These are phyloP conservation scores for Cataglyphis cursor DNA, from an alignment of 2,888 invertebrate species.

Conservation along the genomic window DNA sequence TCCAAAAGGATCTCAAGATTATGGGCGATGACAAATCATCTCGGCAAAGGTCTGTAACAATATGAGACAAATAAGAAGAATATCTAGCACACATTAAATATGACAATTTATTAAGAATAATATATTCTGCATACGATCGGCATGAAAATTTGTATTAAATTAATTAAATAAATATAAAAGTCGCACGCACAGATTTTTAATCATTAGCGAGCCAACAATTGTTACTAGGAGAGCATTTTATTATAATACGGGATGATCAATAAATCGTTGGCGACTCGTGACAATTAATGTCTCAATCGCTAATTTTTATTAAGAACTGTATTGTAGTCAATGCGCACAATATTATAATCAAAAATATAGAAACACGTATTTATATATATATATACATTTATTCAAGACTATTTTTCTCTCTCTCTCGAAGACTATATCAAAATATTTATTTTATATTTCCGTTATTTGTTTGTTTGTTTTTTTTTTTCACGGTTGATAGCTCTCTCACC, in stretches of 20 bases:
- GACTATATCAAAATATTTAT: neutral
- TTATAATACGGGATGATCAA: neutral
- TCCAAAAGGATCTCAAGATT: neutral
- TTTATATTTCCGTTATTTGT: neutral
- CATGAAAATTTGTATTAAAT: slow-evolving; percentile 71
- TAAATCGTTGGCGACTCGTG: neutral
- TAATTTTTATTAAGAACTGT: neutral
- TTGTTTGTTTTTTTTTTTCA: neutral
- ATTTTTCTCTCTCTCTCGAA: neutral
- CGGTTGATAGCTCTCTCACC: neutral
- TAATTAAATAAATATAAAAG: slow-evolving; percentile 79
- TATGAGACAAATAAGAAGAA: neutral
- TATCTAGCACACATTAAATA: slow-evolving; percentile 68
- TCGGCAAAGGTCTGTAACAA: neutral
- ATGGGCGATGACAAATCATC: neutral
- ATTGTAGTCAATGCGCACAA: neutral
- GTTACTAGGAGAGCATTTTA: slow-evolving; percentile 57
- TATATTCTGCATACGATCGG: slow-evolving; percentile 57
- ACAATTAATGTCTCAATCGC: neutral
- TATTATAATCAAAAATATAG: slow-evolving; percentile 6
- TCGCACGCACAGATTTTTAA: slow-evolving; percentile 69
- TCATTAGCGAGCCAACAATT: slow-evolving; percentile 71
- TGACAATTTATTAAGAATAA: slow-evolving; percentile 78
- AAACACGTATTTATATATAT: neutral
- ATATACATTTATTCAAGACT: neutral